A percentile compares a stretch with the other conserved stretches of the same genome.
Evolutionary conservation across 2,113 vertebrate genomes (phyloP).

Genomic region (Sinocyclocheilus anophthalmus): DNA sequence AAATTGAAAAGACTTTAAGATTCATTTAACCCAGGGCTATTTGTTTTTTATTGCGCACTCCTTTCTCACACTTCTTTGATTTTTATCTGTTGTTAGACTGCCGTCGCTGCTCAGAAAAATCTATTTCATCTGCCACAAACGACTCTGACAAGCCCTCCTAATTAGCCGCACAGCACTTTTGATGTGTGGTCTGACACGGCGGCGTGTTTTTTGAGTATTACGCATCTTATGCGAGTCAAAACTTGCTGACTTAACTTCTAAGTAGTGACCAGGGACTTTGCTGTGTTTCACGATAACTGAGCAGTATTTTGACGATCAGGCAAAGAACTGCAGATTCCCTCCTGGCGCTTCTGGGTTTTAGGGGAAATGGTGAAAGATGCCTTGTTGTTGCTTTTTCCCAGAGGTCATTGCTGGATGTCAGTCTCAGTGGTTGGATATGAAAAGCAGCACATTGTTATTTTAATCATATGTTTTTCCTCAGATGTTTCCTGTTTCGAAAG

Average conservation of each 20-base stretch:
- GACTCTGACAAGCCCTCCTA: conserved; percentile 15
- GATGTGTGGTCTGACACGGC: not conserved
- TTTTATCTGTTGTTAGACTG: conserved; percentile 39
- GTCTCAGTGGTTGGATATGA: not conserved
- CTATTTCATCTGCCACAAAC: conserved; percentile 25
- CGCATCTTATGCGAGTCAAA: not conserved
- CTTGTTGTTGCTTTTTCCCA: not conserved
- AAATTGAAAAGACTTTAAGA: conserved; percentile 39
- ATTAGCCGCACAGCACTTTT: conserved; percentile 7
- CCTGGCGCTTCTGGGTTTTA: not conserved
- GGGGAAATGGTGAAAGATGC: conserved; percentile 9
- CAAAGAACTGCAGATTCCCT: not conserved
- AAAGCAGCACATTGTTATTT: conserved; percentile 27
- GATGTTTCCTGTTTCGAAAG: conserved; percentile 37
- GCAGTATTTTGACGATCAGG: conserved; percentile 11
- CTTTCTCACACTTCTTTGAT: conserved; percentile 31
- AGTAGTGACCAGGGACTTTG: not conserved
- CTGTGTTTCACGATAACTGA: not conserved
- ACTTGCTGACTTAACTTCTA: not conserved
- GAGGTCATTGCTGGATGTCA: conserved; percentile 12
- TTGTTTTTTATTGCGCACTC: conserved; percentile 31
- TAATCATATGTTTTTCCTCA: conserved; percentile 26
- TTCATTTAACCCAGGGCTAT: conserved; percentile 26
- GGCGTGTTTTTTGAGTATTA: not conserved
- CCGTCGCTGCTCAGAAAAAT: not conserved